Percentiles rank a stretch among this genome's conserved stretches.
Evolutionary conservation across 2,113 vertebrate genomes (phyloP).

Genomic region (Ciconia stormi): DNA sequence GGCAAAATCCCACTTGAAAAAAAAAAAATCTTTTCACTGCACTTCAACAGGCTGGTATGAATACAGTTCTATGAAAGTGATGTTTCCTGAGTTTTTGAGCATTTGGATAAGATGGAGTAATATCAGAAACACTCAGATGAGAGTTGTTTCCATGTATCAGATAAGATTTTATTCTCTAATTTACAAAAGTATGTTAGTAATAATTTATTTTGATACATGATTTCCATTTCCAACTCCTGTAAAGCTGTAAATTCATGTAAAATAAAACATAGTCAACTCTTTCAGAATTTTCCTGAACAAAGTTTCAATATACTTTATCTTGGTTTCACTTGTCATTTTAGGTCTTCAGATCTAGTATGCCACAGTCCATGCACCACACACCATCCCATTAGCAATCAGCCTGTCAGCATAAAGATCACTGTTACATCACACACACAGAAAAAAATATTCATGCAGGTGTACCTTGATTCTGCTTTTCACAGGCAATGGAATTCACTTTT

Average conservation of each 20-base stretch:
- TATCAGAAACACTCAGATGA: not conserved
- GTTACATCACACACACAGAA: not conserved
- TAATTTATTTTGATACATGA: not conserved
- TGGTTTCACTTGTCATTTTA: not conserved
- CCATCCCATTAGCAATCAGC: not conserved
- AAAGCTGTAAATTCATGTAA: not conserved
- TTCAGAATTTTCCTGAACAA: not conserved
- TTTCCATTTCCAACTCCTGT: not conserved
- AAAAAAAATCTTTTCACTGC: not conserved
- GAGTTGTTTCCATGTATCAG: not conserved
- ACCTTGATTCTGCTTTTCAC: not conserved
- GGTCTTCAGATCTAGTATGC: not conserved
- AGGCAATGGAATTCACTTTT: not conserved
- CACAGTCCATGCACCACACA: not conserved
- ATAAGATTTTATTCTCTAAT: not conserved
- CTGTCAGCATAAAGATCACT: not conserved
- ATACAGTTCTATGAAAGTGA: not conserved
- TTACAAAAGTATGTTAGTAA: not conserved
- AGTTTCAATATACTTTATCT: not conserved
- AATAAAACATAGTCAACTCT: not conserved
- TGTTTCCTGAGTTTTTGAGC: not conserved
- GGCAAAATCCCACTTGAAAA: not conserved
- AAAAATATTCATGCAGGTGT: not conserved
- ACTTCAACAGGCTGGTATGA: not conserved
- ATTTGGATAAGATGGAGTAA: not conserved